Evolutionary conservation across 2,113 vertebrate genomes (phyloP), one percentile per base, ranked within the genome.

Genomic region (Atherinomorus stipes): DNA sequence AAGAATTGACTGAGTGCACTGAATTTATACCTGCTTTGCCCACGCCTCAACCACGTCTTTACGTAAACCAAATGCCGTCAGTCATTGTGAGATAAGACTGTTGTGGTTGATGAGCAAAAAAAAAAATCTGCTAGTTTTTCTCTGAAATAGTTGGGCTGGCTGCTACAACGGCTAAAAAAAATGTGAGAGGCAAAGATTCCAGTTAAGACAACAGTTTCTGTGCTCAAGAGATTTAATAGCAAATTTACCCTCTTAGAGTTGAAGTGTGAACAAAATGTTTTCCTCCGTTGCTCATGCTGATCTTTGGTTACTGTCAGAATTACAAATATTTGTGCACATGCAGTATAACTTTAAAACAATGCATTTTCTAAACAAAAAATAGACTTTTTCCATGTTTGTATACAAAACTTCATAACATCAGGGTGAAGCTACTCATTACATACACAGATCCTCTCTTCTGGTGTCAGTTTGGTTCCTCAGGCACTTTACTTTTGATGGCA

Each of bases 61-160:
- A 57, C 23, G 58, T 54, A 58, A 34, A 37, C 65, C 11, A 40
- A 58, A 38, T 3, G 31, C 12, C 12, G 0, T 63, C 18, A 77
- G 82, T 76, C 54, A 4, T 12, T 4, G 3, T 15, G 44, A 68
- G 76, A 90, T 76, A 59, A 70, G 67, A 92, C 86, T 23, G 83
- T 74, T 81, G 84, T 74, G 83, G 87, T 74, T 63, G 51, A 68
- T 62, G 31, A 71, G 23, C 18, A 69, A 72, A 57, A 64, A 57
- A 76, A 16, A 6, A 44, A 44, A 7, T 13, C 0, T 8, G 0
- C 42, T 31, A 31, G 28, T 4, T 31, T 26, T 88, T 86, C 80
- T 71, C 18, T 71, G 85, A 89, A 86, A 0, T 7, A 2, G 19
- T 56, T 57, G 44, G 12, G 15, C 34, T 26, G 13, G 10, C 21